Evolutionary conservation across 2,888 invertebrate genomes (phyloP).

Genomic region (Cataglyphis albicans): DNA sequence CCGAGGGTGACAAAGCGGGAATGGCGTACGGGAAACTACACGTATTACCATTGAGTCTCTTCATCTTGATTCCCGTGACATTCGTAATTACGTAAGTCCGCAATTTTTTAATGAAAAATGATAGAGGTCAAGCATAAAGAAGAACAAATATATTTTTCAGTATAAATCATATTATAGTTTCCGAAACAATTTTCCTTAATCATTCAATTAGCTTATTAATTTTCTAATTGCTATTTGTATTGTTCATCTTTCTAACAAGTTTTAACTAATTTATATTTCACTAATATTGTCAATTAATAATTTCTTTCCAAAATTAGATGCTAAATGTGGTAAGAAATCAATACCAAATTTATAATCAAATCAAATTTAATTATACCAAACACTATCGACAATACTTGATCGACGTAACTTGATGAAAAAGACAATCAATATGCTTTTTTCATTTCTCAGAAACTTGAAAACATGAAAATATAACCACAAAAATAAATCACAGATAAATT

Average conservation of each 20-base stretch:
- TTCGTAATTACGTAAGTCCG: conserved; percentile 85
- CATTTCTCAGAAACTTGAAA: background rate
- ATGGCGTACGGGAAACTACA: conserved; percentile 83
- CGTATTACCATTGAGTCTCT: conserved; percentile 83
- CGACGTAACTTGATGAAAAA: background rate
- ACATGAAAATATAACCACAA: background rate
- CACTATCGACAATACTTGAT: background rate
- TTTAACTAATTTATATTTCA: background rate
- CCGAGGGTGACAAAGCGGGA: conserved; percentile 27
- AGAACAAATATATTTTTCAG: background rate
- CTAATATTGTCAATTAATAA: background rate
- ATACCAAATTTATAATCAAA: background rate
- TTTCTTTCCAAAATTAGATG: background rate
- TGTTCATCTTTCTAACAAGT: background rate
- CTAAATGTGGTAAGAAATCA: background rate
- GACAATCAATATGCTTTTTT: background rate
- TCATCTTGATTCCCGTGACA: conserved; percentile 84
- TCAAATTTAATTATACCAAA: no score
- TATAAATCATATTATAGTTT: background rate
- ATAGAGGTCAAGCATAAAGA: background rate
- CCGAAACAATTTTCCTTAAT: background rate
- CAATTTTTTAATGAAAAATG: background rate
- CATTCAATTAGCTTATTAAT: background rate
- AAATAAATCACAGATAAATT: background rate
- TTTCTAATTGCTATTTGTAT: background rate